phyloP scores from a whole-genome alignment of 1,140 invertebrate genomes.

The Ips typographus region DNA sequence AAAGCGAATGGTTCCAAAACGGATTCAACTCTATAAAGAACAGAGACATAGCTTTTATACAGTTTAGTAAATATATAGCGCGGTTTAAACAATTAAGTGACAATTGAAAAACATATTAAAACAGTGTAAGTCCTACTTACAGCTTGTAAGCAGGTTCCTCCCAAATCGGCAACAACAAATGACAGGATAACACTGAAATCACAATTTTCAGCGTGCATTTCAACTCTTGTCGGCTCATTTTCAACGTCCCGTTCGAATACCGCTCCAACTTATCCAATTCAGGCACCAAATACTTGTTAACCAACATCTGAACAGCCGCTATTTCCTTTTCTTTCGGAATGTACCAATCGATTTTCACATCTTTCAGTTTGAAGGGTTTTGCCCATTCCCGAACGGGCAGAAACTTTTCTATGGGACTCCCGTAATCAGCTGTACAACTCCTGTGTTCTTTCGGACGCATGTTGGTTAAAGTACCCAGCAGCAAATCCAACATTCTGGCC shows the following conservation, averaged over 20 bases:
- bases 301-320: constrained; percentile 62
- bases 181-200: constrained; percentile 58
- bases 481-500: constrained; percentile 52
- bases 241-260: constrained; percentile 53
- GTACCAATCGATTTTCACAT: constrained; percentile 76
- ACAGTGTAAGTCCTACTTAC: constrained; percentile 49
- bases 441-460: constrained; percentile 66
- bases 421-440: constrained; percentile 63
- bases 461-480: constrained; percentile 61
- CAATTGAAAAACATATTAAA: background rate
- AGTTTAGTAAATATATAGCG: too few relatives aligned
- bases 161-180: constrained; percentile 63
- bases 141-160: constrained; percentile 58
- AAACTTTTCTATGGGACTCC: constrained; percentile 67
- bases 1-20: constrained; percentile 50
- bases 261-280: constrained; percentile 58
- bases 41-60: constrained; percentile 15
- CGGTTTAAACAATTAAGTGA: background rate
- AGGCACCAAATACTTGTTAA: constrained; percentile 64
- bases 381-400: constrained; percentile 85
- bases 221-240: constrained; percentile 51
- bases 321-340: constrained; percentile 72
- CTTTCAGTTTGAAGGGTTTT: constrained; percentile 63
- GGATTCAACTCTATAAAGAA: constrained; percentile 40
- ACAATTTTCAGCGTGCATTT: constrained; percentile 53